Evolutionary conservation across 2,888 invertebrate genomes (phyloP).

Genomic region (Tyria jacobaeae): DNA sequence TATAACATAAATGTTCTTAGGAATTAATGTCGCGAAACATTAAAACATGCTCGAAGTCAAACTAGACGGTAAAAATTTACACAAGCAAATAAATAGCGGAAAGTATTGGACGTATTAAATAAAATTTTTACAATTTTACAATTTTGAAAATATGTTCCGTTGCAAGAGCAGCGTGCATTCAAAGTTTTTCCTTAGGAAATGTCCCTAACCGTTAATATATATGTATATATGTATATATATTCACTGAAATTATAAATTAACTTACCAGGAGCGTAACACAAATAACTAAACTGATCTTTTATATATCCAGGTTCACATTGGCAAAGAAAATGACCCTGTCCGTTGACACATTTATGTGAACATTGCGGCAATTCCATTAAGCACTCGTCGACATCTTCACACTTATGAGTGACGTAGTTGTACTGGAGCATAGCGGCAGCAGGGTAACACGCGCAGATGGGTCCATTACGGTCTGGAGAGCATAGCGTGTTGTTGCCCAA

Average conservation of each 20-base stretch:
- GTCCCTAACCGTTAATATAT: too few species aligned
- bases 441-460: constrained; percentile 84
- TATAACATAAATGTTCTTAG: constrained; percentile 43
- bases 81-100: too few species aligned
- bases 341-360: constrained; percentile 89
- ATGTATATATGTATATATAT: neutral
- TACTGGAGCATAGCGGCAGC: constrained; percentile 67
- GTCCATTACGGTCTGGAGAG: constrained; percentile 63
- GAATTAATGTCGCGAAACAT: too few species aligned
- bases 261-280: constrained; percentile 71
- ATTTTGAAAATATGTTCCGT: too few species aligned
- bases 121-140: too few species aligned
- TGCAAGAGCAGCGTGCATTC: too few species aligned
- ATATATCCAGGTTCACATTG: constrained; percentile 84
- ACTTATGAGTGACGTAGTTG: constrained; percentile 66
- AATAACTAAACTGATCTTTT: constrained; percentile 53
- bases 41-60: too few species aligned
- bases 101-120: too few species aligned
- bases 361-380: constrained; percentile 87
- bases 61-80: too few species aligned
- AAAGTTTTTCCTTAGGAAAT: too few species aligned
- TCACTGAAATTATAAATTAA: constrained; percentile 2
- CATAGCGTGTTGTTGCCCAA: constrained; percentile 56
- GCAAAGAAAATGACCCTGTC: constrained; percentile 87
- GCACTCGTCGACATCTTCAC: constrained; percentile 89